Conservation (phyloP, 1,140 invertebrate species). For the Musca domestica region DNA sequence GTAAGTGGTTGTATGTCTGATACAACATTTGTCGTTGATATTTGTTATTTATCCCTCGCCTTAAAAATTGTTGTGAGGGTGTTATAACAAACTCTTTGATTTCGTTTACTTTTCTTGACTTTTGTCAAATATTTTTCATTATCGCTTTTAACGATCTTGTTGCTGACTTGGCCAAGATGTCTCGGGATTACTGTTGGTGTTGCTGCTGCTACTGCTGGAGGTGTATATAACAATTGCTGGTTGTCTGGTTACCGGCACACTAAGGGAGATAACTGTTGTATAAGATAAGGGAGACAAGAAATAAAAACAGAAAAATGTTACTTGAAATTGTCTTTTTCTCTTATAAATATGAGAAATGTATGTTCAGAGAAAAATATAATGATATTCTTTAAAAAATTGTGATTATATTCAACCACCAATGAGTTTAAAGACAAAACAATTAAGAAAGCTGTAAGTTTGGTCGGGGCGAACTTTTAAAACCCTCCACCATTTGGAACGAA, state of each 20-base stretch:
- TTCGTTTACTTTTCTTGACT: conserved; percentile 5
- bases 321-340: neutral
- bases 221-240: neutral
- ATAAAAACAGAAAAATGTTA: neutral
- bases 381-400: too few species aligned
- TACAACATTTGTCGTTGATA: neutral
- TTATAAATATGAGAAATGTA: too few species aligned
- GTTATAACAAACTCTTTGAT: neutral
- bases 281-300: neutral
- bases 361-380: too few species aligned
- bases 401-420: too few species aligned
- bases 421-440: too few species aligned
- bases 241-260: neutral
- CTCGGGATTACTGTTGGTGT: neutral
- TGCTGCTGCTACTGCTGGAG: neutral
- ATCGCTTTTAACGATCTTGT: neutral
- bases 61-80: conserved; percentile 11
- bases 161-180: neutral
- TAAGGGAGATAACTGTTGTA: neutral
- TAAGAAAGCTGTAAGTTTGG: too few species aligned
- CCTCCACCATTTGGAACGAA: too few species aligned
- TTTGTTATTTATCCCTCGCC: neutral
- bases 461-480: too few species aligned
- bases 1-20: neutral
- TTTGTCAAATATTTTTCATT: conserved; percentile 5